These are phyloP conservation scores for Lepus oiostolus DNA, from an alignment of 2,797 vertebrate genomes.

Conservation along the genomic window DNA sequence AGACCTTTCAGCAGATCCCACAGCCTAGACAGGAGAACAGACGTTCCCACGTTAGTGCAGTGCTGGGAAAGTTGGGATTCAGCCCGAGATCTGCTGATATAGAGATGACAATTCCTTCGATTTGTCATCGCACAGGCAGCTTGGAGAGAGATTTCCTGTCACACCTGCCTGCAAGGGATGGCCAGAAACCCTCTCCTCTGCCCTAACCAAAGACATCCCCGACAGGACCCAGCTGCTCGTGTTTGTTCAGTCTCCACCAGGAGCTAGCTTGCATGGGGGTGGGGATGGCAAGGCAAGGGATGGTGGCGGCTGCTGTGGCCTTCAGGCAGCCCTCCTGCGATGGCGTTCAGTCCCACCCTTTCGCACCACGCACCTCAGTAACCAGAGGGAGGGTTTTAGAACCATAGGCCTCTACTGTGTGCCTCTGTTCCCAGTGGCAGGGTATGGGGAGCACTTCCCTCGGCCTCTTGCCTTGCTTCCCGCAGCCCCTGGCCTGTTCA, in stretches of 20 bases:
- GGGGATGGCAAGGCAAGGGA: background rate
- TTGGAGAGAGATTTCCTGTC: background rate
- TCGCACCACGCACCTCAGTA: background rate
- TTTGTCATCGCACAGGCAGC: background rate
- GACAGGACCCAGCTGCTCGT: background rate
- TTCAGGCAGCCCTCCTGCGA: background rate
- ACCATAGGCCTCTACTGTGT: background rate
- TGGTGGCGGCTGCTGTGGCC: background rate
- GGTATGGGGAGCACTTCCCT: background rate
- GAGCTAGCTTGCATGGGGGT: background rate
- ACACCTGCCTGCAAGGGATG: background rate
- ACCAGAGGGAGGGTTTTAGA: background rate
- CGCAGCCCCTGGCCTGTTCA: background rate
- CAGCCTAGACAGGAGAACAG: slow-evolving; percentile 31
- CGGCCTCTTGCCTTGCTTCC: background rate
- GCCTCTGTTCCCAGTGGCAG: too few species aligned
- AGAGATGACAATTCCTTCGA: background rate
- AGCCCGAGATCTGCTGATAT: background rate
- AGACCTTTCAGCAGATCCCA: background rate
- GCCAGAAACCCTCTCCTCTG: background rate
- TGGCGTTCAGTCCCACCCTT: background rate
- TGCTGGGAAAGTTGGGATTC: background rate
- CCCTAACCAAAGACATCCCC: background rate
- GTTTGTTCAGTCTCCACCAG: slow-evolving; percentile 32
- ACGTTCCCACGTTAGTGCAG: background rate